Evolutionary conservation across 2,888 invertebrate species (phyloP), one percentile per base, ranked within the genome.

Genomic region (Drosophila monieri): DNA sequence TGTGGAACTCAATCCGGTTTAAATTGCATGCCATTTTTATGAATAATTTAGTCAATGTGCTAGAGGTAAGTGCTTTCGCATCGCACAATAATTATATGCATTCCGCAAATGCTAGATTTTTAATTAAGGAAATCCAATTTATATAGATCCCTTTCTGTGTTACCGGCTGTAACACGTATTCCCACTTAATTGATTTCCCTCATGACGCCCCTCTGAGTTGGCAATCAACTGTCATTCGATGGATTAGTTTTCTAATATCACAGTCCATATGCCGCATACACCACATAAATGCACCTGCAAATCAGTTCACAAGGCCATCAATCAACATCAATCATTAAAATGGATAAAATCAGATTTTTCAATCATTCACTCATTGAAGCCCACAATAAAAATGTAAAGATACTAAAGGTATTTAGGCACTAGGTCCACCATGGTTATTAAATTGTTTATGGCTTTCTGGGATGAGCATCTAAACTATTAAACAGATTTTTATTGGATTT

Each of bases 181-280:
- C 44, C 46, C 48, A 67, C 18, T 48, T 55, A 66, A 66, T 55
- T 67, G 66, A 67, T 49, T 49, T 67, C 44, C 49, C 48, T 12
- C 48, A 32, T 32, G 64, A 64, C 35, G 37, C 37, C 44, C 9
- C 41, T 54, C 6, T 30, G 43, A 35, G 30, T 65, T 18, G 23
- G 44, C 65, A 52, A 64, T 64, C 62, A 52, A 64, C 43, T 52
- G 62, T 64, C 64, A 53, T 18, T 25, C 53, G 30, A 46, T 53
- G 53, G 53, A 64, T 64, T 64, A 53, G 65, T 65, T 53, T 64
- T 65, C 64, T 49, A 62, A 49, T 53, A 46, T 46, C 37, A 65
- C 53, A 53, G 44, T 21, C 61, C 53, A 65, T 27, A 27, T 51
- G 43, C 35, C 43, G 14, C 39, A 14, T 14, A 15, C 2, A 14